Evolutionary conservation across 2,113 vertebrate genomes (phyloP), one percentile per base, ranked within the genome.

Genomic region (Cyprinodon variegatus): DNA sequence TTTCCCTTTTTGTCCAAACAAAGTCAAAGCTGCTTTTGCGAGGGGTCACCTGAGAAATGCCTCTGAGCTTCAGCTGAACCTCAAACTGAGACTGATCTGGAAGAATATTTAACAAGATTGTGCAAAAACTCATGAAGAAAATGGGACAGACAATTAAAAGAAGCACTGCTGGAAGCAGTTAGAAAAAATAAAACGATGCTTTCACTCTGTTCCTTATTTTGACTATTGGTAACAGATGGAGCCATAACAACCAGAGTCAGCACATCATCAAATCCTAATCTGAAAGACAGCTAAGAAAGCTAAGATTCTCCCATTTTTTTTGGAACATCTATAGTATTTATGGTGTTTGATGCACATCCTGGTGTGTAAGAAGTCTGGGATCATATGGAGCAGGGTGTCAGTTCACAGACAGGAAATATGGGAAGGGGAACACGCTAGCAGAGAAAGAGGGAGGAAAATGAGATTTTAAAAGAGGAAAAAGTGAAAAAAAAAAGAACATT

Each of bases 1-100:
- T 72, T 65, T 57, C 37, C 85, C 86, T 60, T 46, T 84, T 85
- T 89, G 83, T 91, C 85, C 86, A 91, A 93, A 91, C 83, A 86
- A 40, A 62, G 86, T 74, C 69, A 37, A 70, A 88, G 79, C 66
- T 81, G 61, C 83, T 85, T 68, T 61, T 77, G 83, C 62, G 36
- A 77, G 57, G 74, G 43, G 79, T 90, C 89, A 76, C 74, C 67
- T 72, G 72, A 83, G 82, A 83, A 85, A 64, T 71, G 84, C 79
- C 75, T 68, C 70, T 22, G 74, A 53, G 69, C 29, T 38, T 40
- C 17, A 6, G 39, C 17, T 65, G 70, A 86, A 72, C 69, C 10
- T 29, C 29, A 29, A 29, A 29, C 29, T 29, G 29, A 29, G 29
- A 29, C 1, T 64, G 38, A 22, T 79, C 59, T 12, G 43, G 75